These are phyloP conservation scores for Melanostoma mellinum DNA, from an alignment of 2,888 invertebrate species.

Conservation along the genomic window DNA sequence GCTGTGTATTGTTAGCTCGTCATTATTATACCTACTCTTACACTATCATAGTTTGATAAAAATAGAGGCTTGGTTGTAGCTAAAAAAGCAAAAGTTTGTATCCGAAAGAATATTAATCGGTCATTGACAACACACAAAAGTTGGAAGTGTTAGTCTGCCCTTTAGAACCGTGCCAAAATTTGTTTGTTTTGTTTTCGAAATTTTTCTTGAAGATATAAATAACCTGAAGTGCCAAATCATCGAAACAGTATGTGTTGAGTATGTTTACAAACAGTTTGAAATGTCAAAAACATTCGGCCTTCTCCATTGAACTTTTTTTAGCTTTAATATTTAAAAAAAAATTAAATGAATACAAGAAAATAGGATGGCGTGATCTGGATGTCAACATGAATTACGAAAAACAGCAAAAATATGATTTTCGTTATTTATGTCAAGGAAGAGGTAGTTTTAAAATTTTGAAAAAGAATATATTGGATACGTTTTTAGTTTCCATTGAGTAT, in stretches of 20 bases:
- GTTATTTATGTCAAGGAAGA: too few relatives aligned
- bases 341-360: too few relatives aligned
- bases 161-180: conserved; percentile 12
- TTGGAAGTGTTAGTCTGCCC: neutral
- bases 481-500: too few relatives aligned
- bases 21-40: too few relatives aligned
- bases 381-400: too few relatives aligned
- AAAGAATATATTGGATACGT: too few relatives aligned
- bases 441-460: too few relatives aligned
- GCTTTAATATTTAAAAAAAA: too few relatives aligned
- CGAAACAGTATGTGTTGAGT: conserved; percentile 9
- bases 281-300: conserved; percentile 3
- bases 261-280: conserved; percentile 57
- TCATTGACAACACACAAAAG: neutral
- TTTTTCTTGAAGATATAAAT: neutral
- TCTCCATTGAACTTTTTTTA: too few relatives aligned
- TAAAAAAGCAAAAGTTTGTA: neutral
- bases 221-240: neutral
- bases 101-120: neutral
- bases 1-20: too few relatives aligned
- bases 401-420: too few relatives aligned
- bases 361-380: too few relatives aligned
- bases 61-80: neutral
- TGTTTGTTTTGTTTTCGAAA: neutral
- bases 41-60: neutral